Evolutionary conservation across 1,140 invertebrate species (phyloP), one percentile per base, ranked within the genome.

Genomic region (Magallana ariakensis): DNA sequence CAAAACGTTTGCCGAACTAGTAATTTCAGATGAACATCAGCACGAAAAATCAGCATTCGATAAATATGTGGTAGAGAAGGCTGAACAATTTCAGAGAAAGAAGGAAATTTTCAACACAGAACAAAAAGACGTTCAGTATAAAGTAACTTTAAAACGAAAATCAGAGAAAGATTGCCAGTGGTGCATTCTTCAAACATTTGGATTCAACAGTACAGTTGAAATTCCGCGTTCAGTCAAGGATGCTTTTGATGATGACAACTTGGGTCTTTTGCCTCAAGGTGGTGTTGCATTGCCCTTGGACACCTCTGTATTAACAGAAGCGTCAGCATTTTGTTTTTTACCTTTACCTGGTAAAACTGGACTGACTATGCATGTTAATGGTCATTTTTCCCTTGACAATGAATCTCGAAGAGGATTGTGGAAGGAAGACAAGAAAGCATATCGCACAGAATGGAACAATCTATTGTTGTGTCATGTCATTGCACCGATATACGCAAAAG

Each of bases 311-410:
- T 15, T 22, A 1, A 22, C n/a, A n/a, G n/a, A 87, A 11, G 22
- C 85, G 8, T 91, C 89, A 81, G 89, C 90, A 7, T 94, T 92
- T 88, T 94, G 94, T 85, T 93, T 92, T 86, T 88, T 94, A 15
- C 94, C 94, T 16, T 87, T 94, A 3, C 93, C 94, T 26, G 81
- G 92, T 10, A 70, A 88, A 46, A 93, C 93, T 13, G 89, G 90
- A 16, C 81, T 94, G 10, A 93, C 93, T 26, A 88, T 93, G 26
- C 90, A 94, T 80, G 90, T 94, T 15, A 93, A 94, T 91, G 94
- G 93, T 1, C 91, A 93, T 85, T 94, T 94, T 91, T 92, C 92
- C 46, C 82, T 94, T 10, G 93, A 93, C 81, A 90, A 92, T 84
- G 93, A 94, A 87, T 87, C 92, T 15, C 89, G 93, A 83, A 87